A percentile compares a stretch with the other conserved stretches of the same genome.
Conservation (phyloP, 2,888 invertebrate species). For the Calameuta filiformis region DNA sequence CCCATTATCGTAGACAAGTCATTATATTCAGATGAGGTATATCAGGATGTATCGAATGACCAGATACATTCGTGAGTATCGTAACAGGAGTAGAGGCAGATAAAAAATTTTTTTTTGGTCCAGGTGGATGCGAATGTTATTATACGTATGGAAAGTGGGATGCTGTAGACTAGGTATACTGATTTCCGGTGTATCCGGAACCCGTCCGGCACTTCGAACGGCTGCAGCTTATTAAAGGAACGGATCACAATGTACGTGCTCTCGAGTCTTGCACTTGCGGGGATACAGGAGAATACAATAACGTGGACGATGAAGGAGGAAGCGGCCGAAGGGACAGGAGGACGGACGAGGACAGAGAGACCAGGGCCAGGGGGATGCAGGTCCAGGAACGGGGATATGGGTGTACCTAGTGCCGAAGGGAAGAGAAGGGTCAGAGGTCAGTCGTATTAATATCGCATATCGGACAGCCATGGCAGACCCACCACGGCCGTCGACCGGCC, state of each 20-base stretch:
- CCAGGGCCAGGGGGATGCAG: not conserved
- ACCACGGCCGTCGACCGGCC: slow-evolving; percentile 36
- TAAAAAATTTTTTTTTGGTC: too few relatives aligned
- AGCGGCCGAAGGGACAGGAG: slow-evolving; percentile 2
- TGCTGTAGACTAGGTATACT: not conserved
- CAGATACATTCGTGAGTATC: not conserved
- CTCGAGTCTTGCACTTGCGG: slow-evolving; percentile 22
- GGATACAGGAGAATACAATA: slow-evolving; percentile 37
- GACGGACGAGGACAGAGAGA: not conserved
- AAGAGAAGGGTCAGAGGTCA: slow-evolving; percentile 47
- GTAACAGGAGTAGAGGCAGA: not conserved
- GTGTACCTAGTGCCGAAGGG: slow-evolving; percentile 10
- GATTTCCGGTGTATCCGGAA: not conserved
- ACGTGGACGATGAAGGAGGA: slow-evolving; percentile 17
- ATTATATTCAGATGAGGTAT: not conserved
- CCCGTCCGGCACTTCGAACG: not conserved
- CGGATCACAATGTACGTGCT: slow-evolving; percentile 21
- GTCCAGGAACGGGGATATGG: not conserved
- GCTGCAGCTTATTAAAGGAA: slow-evolving; percentile 30
- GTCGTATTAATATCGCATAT: slow-evolving; percentile 64
- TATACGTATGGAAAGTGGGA: not conserved
- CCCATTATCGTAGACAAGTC: slow-evolving; percentile 10
- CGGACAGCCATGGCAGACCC: slow-evolving; percentile 48
- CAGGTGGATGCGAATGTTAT: not conserved
- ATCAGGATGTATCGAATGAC: not conserved